Conservation (phyloP, 2,113 vertebrate species). For the Bufo bufo region DNA sequence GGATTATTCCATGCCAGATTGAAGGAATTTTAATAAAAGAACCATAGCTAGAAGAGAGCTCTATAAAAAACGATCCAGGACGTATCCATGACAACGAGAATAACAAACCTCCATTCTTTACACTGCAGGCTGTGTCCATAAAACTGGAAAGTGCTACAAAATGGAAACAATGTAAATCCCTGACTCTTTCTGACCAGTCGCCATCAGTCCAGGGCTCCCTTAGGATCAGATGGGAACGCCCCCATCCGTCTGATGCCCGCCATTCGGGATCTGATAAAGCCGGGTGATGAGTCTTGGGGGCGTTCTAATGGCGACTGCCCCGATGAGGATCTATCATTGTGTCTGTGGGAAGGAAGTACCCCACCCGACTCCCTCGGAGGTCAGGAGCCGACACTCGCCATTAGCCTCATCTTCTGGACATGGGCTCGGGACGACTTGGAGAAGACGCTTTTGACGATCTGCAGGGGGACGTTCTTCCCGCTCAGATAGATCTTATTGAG, state of each 20-base stretch:
- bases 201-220: too few relatives aligned
- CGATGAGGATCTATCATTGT: too few relatives aligned
- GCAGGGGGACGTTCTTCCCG: slow-evolving; percentile 89
- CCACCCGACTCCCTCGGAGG: too few relatives aligned
- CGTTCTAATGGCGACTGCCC: too few relatives aligned
- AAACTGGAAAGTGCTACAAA: background rate
- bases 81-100: background rate
- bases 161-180: background rate
- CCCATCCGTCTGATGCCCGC: background rate
- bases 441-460: slow-evolving; percentile 91
- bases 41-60: too few relatives aligned
- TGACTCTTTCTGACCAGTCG: too few relatives aligned
- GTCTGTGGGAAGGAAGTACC: too few relatives aligned
- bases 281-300: background rate
- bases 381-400: slow-evolving; percentile 70
- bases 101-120: background rate
- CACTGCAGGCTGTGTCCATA: background rate
- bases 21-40: too few relatives aligned
- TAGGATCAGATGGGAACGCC: too few relatives aligned
- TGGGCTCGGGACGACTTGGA: slow-evolving; percentile 92
- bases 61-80: too few relatives aligned
- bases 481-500: slow-evolving; percentile 96
- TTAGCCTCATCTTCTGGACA: slow-evolving; percentile 85
- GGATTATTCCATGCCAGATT: too few relatives aligned
- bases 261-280: background rate